Evolutionary conservation across 1,140 invertebrate species (phyloP), one percentile per base, ranked within the genome.

Genomic region (Thrips palmi): DNA sequence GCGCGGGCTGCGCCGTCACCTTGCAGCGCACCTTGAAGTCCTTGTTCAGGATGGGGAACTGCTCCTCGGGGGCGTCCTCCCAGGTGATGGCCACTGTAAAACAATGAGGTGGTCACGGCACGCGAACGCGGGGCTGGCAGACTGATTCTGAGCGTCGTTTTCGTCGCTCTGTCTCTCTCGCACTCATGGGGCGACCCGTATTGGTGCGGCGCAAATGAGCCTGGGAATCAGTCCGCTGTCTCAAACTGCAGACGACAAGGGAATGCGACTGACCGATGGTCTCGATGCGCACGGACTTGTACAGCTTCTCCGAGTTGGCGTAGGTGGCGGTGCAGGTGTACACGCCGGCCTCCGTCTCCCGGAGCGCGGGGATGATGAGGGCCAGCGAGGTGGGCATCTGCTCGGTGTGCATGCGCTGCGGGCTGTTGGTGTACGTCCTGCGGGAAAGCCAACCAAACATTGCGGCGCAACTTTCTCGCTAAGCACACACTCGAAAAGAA

Each of bases 301-400:
- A 62, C 30, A 86, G 54, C 18, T 56, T 54, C 48, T 75, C 59
- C 29, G 70, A 71, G 46, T 61, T 70, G 12, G 77, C 77, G 53
- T 85, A 87, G 37, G 59, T 72, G 6, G 79, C 84, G 19, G 68
- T 65, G 55, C 87, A 93, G 28, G 72, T 81, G 59, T 91, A 92
- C 39, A 59, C 70, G 28, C 85, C 85, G 30, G 71, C 73, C 57
- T 88, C 74, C 24, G 74, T 64, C 39, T 77, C 71, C 27, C 71
- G 67, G 36, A 89, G 63, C 20, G 70, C 68, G 29, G 70, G 66
- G 50, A 89, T 83, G 52, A 81, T 72, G 19, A 89, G 64, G 30
- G 71, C 65, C 40, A 81, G 60, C 20, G 48, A 64, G 45, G 67
- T 56, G 43, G 63, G 55, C 62, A 70, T 60, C 36, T 56, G 54